A percentile compares a stretch with the other conserved stretches of the same genome.
Conservation (phyloP, 2,888 invertebrate genomes). For the Mesorhabditis spiculigera region DNA sequence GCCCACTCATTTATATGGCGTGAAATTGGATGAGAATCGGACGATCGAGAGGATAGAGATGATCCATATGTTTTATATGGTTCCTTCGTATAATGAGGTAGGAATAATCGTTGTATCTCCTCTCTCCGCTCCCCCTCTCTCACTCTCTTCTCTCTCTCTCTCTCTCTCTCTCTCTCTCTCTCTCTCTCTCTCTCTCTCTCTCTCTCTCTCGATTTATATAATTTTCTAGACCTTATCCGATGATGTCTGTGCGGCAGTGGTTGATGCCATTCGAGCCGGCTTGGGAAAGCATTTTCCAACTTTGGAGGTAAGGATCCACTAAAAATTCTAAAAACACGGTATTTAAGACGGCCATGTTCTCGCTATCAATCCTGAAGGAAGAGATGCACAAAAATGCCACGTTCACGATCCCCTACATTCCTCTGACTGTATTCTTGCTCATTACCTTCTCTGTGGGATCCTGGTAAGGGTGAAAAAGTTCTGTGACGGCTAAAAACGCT, state of each 20-base stretch:
- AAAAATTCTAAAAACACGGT: too few species aligned
- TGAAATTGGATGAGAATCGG: conserved; percentile 31
- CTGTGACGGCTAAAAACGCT: background rate
- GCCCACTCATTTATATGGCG: conserved; percentile 57
- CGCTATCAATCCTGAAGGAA: conserved; percentile 51
- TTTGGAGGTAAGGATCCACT: too few species aligned
- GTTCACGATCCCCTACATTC: conserved; percentile 56
- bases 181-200: too few species aligned
- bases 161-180: too few species aligned
- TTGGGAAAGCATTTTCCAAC: background rate
- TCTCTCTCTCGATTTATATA: too few species aligned
- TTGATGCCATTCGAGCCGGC: background rate
- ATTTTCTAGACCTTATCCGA: background rate
- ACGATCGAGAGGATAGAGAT: conserved; percentile 45
- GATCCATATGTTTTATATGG: conserved; percentile 52
- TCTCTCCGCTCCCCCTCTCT: too few species aligned
- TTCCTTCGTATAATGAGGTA: conserved; percentile 43
- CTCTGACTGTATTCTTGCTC: conserved; percentile 50
- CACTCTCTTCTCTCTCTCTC: too few species aligned
- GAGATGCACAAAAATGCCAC: conserved; percentile 58
- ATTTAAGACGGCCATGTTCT: conserved; percentile 39
- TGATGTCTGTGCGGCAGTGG: background rate
- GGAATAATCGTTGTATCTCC: background rate
- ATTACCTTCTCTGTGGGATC: conserved; percentile 54
- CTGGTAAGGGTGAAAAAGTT: conserved; percentile 33